Conservation (phyloP, 2,113 vertebrate genomes). For the Mormoops blainvillei region DNA sequence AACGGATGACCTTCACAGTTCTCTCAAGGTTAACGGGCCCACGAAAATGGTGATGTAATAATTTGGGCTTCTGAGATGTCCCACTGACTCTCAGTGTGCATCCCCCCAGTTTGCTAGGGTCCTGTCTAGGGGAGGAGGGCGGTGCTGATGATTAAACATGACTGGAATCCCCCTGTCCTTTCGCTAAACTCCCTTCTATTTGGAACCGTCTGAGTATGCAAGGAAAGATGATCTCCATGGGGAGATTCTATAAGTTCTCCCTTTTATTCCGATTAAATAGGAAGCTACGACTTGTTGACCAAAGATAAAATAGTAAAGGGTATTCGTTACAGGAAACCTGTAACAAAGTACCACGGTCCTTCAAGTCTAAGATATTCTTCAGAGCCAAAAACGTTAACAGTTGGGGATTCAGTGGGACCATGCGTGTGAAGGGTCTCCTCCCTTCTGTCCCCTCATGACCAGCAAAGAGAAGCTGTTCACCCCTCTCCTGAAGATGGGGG, state of each 20-base stretch:
- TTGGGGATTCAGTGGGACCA: neutral
- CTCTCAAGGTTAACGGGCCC: conserved; percentile 27
- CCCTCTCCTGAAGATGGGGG: neutral
- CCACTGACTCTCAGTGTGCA: neutral
- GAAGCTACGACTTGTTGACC: neutral
- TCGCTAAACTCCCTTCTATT: neutral
- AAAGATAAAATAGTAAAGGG: neutral
- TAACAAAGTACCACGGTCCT: neutral
- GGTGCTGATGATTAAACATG: neutral
- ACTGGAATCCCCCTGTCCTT: neutral
- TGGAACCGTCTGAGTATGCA: neutral
- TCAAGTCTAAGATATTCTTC: too few species aligned
- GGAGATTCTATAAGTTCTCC: neutral
- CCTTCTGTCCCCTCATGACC: neutral
- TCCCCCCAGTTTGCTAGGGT: neutral
- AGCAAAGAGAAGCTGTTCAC: neutral
- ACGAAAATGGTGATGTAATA: neutral
- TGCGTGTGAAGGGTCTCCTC: neutral
- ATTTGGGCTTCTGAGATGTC: neutral
- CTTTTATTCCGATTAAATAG: neutral
- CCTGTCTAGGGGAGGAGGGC: neutral
- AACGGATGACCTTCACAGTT: neutral
- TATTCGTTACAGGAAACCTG: neutral
- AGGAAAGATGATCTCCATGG: neutral
- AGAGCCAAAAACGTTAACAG: neutral